Evolutionary conservation across 2,113 vertebrate genomes (phyloP).

Genomic region (Ciconia boyciana): DNA sequence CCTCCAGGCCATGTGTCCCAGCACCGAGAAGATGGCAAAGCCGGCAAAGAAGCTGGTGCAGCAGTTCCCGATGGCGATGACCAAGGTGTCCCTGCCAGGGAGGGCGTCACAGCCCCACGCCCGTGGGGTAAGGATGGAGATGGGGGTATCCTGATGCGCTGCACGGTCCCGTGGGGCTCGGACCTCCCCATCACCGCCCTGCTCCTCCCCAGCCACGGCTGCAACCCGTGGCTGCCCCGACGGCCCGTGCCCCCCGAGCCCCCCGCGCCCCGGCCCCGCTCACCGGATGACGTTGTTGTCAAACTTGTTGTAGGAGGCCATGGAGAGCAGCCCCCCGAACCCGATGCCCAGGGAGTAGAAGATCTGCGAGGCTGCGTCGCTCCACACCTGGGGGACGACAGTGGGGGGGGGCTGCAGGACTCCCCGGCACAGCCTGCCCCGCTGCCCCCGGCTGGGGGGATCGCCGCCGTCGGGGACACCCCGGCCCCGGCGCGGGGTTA

Average conservation of each 20-base stretch:
- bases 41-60: conserved; percentile 89
- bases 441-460: fast-evolving
- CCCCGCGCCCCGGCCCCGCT: fast-evolving
- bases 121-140: background rate
- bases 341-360: conserved; percentile 92
- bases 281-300: conserved; percentile 80
- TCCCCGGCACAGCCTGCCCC: background rate
- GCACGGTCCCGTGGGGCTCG: fast-evolving
- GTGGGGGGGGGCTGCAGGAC: background rate
- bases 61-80: conserved; percentile 88
- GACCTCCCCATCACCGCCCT: too few species aligned
- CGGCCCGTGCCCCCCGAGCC: fast-evolving
- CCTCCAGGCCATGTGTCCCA: conserved; percentile 87
- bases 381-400: conserved; percentile 83
- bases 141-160: background rate
- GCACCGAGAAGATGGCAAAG: conserved; percentile 92
- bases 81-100: conserved; percentile 85
- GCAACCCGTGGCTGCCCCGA: fast-evolving
- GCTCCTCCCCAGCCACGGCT: background rate
- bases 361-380: conserved; percentile 90
- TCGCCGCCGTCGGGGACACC: fast-evolving
- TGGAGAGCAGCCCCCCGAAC: conserved; percentile 89
- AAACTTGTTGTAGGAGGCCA: conserved; percentile 93
- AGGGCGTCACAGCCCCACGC: background rate
- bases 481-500: background rate